Conservation (phyloP, 2,797 vertebrate genomes). For the Peromyscus eremicus region DNA sequence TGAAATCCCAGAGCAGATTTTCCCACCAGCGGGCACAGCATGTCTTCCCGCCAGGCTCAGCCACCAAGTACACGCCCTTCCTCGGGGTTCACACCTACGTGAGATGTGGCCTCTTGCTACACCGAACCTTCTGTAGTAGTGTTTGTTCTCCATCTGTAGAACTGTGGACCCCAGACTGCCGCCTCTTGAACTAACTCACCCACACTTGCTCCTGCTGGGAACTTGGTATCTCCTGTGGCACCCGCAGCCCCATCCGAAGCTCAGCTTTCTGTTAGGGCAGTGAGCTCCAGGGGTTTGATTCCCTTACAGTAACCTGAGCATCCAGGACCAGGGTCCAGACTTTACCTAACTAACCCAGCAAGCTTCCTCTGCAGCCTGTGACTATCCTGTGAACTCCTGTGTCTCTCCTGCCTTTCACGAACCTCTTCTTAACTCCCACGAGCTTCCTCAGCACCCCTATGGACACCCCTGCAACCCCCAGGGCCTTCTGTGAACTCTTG, state of each 20-base stretch:
- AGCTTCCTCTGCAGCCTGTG: not conserved
- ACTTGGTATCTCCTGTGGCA: not conserved
- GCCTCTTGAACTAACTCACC: not conserved
- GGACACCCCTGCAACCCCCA: not conserved
- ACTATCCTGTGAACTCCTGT: too few species aligned
- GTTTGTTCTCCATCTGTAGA: not conserved
- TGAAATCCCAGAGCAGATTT: not conserved
- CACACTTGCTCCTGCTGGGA: not conserved
- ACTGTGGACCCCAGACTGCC: not conserved
- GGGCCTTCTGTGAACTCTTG: not conserved
- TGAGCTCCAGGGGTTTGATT: not conserved
- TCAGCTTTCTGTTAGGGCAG: not conserved
- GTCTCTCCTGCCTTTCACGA: not conserved
- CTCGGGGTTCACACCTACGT: not conserved
- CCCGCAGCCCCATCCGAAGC: not conserved
- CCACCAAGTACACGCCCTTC: not conserved
- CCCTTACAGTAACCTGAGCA: not conserved
- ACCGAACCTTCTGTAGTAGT: not conserved
- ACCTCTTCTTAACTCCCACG: not conserved
- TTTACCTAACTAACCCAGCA: not conserved
- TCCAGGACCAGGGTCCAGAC: not conserved
- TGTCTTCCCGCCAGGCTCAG: fast-evolving
- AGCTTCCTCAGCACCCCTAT: not conserved
- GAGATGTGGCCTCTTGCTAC: not conserved
- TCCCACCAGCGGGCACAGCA: not conserved